Percentiles rank a stretch among this genome's conserved stretches.
Evolutionary conservation across 2,113 vertebrate species (phyloP).

Genomic region (Podarcis muralis): DNA sequence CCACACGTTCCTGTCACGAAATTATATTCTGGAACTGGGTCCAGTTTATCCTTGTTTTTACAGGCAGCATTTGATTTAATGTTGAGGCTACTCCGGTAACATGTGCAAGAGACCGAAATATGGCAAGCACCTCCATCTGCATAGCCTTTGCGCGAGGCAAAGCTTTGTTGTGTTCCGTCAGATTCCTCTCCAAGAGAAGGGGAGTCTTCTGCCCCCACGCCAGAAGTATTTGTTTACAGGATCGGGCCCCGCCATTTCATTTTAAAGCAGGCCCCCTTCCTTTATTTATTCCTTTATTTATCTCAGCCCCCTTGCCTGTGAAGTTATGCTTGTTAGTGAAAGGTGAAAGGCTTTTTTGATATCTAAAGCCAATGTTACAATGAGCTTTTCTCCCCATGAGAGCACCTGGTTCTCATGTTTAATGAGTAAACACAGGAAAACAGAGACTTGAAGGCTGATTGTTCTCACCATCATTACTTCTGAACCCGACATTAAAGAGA

Average conservation of each 20-base stretch:
- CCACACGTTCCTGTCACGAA: neutral
- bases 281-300: slow-evolving; percentile 34
- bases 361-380: slow-evolving; percentile 66
- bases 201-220: neutral
- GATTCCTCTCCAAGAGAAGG: slow-evolving; percentile 27
- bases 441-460: slow-evolving; percentile 70
- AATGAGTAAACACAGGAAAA: slow-evolving; percentile 77
- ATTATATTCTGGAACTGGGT: neutral
- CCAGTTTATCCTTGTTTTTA: neutral
- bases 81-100: neutral
- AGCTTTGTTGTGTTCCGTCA: neutral
- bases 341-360: slow-evolving; percentile 68
- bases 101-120: neutral
- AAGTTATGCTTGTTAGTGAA: slow-evolving; percentile 67
- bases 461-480: slow-evolving; percentile 73
- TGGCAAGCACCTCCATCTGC: neutral
- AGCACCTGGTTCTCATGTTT: slow-evolving; percentile 72
- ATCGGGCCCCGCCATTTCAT: slow-evolving; percentile 45
- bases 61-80: neutral
- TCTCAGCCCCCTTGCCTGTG: slow-evolving; percentile 20
- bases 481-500: slow-evolving; percentile 62
- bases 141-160: neutral
- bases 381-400: slow-evolving; percentile 66
- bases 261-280: slow-evolving; percentile 19
- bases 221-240: slow-evolving; percentile 22